Evolutionary conservation across 2,113 vertebrate genomes (phyloP), one percentile per base, ranked within the genome.

Genomic region (Geococcyx californianus): DNA sequence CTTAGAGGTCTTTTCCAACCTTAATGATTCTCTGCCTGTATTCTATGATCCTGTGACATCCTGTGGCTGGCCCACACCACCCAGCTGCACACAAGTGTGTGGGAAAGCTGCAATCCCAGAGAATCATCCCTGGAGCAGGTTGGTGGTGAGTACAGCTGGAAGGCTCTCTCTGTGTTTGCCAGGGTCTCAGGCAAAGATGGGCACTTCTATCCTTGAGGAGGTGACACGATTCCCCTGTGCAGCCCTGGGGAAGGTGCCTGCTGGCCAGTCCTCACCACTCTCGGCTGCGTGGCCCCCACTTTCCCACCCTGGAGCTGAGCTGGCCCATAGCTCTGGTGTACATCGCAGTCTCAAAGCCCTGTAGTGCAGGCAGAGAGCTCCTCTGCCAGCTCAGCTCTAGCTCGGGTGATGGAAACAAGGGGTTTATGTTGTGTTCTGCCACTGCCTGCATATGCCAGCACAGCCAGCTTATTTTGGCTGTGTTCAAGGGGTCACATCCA

Each of bases 61-160:
- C 64, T 72, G 55, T 68, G 62, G 58, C 31, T 0, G 0, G 17
- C 44, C 45, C 8, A 8, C 3, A 0, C 13, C 1, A 2, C 26
- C 74, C 3, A 0, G 2, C 75, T 34, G 60, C 52, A 31, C 16
- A 0, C 0, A 4, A 17, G 44, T 2, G 0, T 5, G 45, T 6
- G 42, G 47, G 60, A 33, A 31, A 59, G 64, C 79, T 69, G 69
- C 59, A 33, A 4, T 1, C 68, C 29, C 78, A 31, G 31, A 36
- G 82, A 21, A 28, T 29, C 16, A 3, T 33, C 47, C 90, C 49
- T 3, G 0, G 36, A 62, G 36, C 45, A n/a, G 40, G n/a, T 2
- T 47, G 64, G 2, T 4, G 34, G 23, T 33, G 55, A 38, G 9
- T 1, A 4, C 0, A 1, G 33, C 52, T 52, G 58, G 51, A 76